Conservation (phyloP, 2,797 vertebrate species). For the Miichthys miiuy region DNA sequence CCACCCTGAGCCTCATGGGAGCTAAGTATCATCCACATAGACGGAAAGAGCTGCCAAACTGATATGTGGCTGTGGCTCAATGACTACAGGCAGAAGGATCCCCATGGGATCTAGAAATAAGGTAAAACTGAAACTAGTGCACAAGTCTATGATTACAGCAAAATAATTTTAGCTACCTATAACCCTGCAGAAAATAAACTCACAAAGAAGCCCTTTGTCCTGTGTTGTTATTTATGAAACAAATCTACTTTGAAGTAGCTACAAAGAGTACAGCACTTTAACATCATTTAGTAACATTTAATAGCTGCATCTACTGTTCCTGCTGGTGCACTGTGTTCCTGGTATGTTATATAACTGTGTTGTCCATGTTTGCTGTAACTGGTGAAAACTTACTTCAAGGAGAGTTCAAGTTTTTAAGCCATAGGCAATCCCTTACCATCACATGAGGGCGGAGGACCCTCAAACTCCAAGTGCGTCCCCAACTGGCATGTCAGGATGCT, state of each 20-base stretch:
- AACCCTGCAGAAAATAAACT: slow-evolving; percentile 42
- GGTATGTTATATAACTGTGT: neutral
- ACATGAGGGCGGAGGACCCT: slow-evolving; percentile 95
- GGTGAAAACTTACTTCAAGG: neutral
- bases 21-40: slow-evolving; percentile 58
- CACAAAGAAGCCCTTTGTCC: neutral
- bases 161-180: slow-evolving; percentile 35
- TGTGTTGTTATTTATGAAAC: slow-evolving; percentile 4
- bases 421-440: slow-evolving; percentile 87
- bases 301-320: neutral
- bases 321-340: neutral
- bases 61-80: slow-evolving; percentile 49
- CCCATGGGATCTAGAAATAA: slow-evolving; percentile 43
- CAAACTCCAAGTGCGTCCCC: slow-evolving; percentile 93
- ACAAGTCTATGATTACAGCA: slow-evolving; percentile 39
- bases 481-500: slow-evolving; percentile 94
- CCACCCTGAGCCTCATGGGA: slow-evolving; percentile 67
- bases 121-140: slow-evolving; percentile 38
- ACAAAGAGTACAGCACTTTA: neutral
- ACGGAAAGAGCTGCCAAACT: slow-evolving; percentile 54
- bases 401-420: neutral
- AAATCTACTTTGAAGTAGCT: neutral
- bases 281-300: neutral
- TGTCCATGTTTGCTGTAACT: neutral
- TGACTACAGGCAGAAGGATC: slow-evolving; percentile 50